Percentiles rank a stretch among this genome's conserved stretches.
Evolutionary conservation across 2,888 invertebrate species (phyloP).

Genomic region (Ophion ventricosus): DNA sequence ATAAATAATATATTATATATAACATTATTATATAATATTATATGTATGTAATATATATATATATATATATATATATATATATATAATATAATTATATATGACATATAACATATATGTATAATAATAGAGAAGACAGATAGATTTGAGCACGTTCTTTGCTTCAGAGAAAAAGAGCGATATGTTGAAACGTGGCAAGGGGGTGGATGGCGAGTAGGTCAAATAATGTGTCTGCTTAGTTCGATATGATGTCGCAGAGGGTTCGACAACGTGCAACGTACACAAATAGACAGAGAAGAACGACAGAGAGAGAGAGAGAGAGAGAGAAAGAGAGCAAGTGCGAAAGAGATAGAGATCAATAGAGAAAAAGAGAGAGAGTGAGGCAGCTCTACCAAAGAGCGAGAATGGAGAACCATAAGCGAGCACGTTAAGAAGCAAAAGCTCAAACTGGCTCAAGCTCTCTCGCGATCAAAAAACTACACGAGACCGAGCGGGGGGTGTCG

Average conservation of each 20-base stretch:
- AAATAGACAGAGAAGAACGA: neutral
- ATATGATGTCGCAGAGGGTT: constrained; percentile 45
- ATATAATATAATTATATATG: no score
- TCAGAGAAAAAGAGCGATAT: no score
- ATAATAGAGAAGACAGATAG: no score
- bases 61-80: no score
- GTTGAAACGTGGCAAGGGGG: no score
- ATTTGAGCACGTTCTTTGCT: no score
- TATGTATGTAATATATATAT: no score
- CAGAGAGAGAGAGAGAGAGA: neutral
- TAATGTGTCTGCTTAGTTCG: constrained; percentile 33
- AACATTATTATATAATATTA: no score
- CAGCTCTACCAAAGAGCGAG: neutral
- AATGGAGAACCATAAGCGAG: constrained; percentile 17
- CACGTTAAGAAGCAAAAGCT: constrained; percentile 48
- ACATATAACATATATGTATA: no score
- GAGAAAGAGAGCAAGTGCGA: neutral
- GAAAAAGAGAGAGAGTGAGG: constrained; percentile 4
- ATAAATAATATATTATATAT: no score
- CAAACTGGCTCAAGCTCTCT: constrained; percentile 25
- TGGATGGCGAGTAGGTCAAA: constrained; percentile 41
- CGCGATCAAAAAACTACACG: constrained; percentile 32
- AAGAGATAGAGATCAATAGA: constrained; percentile 8
- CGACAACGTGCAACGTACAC: constrained; percentile 9
- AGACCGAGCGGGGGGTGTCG: constrained; percentile 19